Percentiles rank a stretch among this genome's conserved stretches.
phyloP scores from a whole-genome alignment of 2,888 invertebrate species.

The Hemithea aestivaria region DNA sequence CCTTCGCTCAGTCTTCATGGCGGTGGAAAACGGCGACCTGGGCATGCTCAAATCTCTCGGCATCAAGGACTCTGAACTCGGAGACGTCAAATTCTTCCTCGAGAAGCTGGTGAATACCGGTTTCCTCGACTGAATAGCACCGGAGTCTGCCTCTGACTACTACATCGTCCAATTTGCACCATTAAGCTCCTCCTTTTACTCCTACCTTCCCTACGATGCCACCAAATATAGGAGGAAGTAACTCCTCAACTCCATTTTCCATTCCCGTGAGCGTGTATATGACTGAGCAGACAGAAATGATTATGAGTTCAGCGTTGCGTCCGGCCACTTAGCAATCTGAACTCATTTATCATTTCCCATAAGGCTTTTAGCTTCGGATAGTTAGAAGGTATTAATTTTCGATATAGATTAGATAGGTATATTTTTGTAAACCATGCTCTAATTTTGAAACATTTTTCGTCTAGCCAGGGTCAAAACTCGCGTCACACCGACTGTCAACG shows the following conservation, averaged over 20 bases:
- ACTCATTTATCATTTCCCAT: constrained; percentile 37
- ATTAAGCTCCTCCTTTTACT: constrained; percentile 86
- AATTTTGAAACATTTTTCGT: constrained; percentile 31
- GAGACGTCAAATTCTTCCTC: constrained; percentile 97
- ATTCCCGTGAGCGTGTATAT: constrained; percentile 50
- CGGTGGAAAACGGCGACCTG: constrained; percentile 95
- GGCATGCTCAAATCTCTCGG: constrained; percentile 96
- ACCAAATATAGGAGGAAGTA: constrained; percentile 69
- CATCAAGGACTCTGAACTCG: constrained; percentile 96
- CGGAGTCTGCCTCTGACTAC: constrained; percentile 86
- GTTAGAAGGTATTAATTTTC: constrained; percentile 45
- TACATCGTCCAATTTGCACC: constrained; percentile 83
- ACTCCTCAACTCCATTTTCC: constrained; percentile 28
- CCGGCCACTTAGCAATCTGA: constrained; percentile 68
- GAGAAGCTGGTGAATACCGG: constrained; percentile 97
- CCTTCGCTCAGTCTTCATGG: constrained; percentile 95
- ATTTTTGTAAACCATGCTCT: constrained; percentile 59
- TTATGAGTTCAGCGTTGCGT: constrained; percentile 44
- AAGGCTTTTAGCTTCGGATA: constrained; percentile 21
- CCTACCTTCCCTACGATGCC: constrained; percentile 81
- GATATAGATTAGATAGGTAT: constrained; percentile 43
- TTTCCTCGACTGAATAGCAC: constrained; percentile 93
- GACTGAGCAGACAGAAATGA: constrained; percentile 28
- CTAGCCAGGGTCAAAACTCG: constrained; percentile 54
- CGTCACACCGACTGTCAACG: constrained; percentile 47